These are phyloP conservation scores for Neodon shergylaensis DNA, from an alignment of 2,113 vertebrate genomes.

Conservation along the genomic window DNA sequence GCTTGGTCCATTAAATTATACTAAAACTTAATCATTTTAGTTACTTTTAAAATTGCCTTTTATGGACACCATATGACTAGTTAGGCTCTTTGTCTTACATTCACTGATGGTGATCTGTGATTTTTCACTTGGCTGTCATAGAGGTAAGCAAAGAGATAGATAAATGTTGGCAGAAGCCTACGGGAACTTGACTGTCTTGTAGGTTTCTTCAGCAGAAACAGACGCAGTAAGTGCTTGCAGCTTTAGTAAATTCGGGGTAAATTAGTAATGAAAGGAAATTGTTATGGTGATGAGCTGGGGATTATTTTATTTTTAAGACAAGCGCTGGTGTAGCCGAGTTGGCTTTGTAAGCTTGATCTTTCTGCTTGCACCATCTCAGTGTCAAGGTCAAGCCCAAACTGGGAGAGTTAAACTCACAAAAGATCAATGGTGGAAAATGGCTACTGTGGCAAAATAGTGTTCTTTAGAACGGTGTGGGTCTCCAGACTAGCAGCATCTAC, in stretches of 20 bases:
- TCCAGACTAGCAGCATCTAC: neutral
- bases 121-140: constrained; percentile 8
- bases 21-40: constrained; percentile 16
- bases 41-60: constrained; percentile 39
- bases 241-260: neutral
- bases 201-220: neutral
- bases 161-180: neutral
- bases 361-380: no score
- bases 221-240: neutral
- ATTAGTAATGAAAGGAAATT: constrained; percentile 5
- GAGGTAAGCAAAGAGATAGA: constrained; percentile 25
- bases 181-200: neutral
- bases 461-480: neutral
- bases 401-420: constrained; percentile 10
- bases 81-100: neutral
- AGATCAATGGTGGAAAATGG: neutral
- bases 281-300: neutral
- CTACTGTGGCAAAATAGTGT: constrained; percentile 22
- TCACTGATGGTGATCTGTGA: neutral
- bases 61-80: neutral
- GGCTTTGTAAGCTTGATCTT: neutral
- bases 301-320: neutral
- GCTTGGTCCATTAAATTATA: constrained; percentile 21
- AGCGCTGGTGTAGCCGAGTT: neutral
- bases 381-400: no score